phyloP scores from a whole-genome alignment of 2,888 invertebrate species.

The Diarsia rubi region DNA sequence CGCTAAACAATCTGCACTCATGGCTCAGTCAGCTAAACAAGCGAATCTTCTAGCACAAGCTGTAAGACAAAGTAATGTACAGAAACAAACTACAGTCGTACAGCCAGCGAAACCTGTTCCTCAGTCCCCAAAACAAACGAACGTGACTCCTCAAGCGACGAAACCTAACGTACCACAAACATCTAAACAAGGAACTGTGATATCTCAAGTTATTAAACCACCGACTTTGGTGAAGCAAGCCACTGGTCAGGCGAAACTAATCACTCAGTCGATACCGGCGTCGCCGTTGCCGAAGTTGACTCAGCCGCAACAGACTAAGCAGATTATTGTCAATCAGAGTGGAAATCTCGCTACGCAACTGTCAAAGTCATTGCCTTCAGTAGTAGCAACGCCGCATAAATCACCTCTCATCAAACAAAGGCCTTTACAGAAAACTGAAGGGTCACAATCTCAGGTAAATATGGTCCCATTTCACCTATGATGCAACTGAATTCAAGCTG shows the following conservation, averaged over 20 bases:
- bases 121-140: constrained; percentile 63
- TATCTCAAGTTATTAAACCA: constrained; percentile 57
- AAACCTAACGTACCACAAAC: constrained; percentile 53
- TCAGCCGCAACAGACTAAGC: constrained; percentile 68
- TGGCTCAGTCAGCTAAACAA: constrained; percentile 80
- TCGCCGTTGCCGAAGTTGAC: constrained; percentile 74
- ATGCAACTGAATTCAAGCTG: background rate
- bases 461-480: background rate
- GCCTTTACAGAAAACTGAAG: constrained; percentile 79
- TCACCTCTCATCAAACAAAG: constrained; percentile 84
- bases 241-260: constrained; percentile 58
- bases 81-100: constrained; percentile 60
- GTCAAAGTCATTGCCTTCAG: constrained; percentile 76
- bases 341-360: constrained; percentile 60
- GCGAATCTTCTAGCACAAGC: constrained; percentile 75
- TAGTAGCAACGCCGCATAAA: constrained; percentile 78
- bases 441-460: constrained; percentile 72
- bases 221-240: constrained; percentile 57
- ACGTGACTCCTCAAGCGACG: constrained; percentile 46
- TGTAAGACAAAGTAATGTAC: constrained; percentile 72
- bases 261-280: constrained; percentile 53
- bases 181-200: constrained; percentile 55
- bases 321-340: constrained; percentile 60
- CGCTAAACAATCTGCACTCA: constrained; percentile 72
- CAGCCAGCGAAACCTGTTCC: constrained; percentile 59